Percentiles rank a stretch among this genome's conserved stretches.
Evolutionary conservation across 2,113 vertebrate genomes (phyloP).

Genomic region (Xenopus laevis): DNA sequence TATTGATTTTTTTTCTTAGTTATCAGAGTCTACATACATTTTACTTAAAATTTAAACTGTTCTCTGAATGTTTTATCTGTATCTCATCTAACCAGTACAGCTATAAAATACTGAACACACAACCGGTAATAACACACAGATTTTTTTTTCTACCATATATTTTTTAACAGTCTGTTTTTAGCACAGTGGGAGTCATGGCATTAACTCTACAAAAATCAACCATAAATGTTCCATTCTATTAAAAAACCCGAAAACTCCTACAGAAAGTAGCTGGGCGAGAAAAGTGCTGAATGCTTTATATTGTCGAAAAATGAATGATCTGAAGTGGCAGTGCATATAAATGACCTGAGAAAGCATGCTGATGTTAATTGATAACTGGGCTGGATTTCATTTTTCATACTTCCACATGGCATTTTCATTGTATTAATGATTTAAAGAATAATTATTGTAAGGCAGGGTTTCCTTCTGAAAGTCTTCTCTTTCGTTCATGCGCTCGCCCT

Average conservation of each 20-base stretch:
- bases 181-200: background rate
- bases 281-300: conserved; percentile 52
- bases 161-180: conserved; percentile 4
- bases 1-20: no score
- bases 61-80: no score
- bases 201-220: background rate
- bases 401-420: conserved; percentile 58
- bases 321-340: conserved; percentile 52
- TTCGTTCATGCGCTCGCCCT: conserved; percentile 67
- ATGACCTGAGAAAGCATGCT: conserved; percentile 58
- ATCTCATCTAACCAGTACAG: no score
- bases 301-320: conserved; percentile 51
- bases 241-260: conserved; percentile 3
- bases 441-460: conserved; percentile 68
- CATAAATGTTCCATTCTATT: conserved; percentile 34
- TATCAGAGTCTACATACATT: no score
- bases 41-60: no score
- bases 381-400: conserved; percentile 56
- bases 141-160: conserved; percentile 20
- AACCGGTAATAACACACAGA: conserved; percentile 17
- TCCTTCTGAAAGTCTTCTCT: conserved; percentile 69
- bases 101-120: conserved; percentile 18
- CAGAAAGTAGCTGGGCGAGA: conserved; percentile 16
- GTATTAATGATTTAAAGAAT: conserved; percentile 76
- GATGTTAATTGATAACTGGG: conserved; percentile 59